Percentiles rank a stretch among this genome's conserved stretches.
phyloP scores from a whole-genome alignment of 2,113 vertebrate species.

The Phaethon lepturus region DNA sequence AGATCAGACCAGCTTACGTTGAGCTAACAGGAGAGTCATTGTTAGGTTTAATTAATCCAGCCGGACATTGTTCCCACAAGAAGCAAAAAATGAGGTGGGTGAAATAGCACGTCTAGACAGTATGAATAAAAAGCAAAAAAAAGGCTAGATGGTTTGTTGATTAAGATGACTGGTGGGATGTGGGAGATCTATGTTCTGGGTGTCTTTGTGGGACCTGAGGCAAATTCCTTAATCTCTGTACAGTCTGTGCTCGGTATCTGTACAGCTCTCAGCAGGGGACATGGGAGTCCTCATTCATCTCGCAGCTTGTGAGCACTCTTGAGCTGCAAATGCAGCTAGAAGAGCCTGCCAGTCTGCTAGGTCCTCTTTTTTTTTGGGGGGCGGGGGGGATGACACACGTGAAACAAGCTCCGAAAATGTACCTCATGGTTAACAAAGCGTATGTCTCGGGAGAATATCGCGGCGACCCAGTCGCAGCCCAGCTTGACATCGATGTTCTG shows the following conservation, averaged over 20 bases:
- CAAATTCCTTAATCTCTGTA: neutral
- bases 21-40: neutral
- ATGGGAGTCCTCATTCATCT: neutral
- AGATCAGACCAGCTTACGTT: neutral
- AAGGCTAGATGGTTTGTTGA: too few relatives aligned
- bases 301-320: neutral
- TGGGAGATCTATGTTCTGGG: neutral
- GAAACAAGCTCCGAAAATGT: neutral
- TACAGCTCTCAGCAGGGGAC: neutral
- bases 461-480: slow-evolving; percentile 94
- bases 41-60: neutral
- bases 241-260: accelerated
- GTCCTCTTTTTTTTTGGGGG: neutral
- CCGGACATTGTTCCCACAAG: neutral
- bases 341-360: neutral
- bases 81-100: neutral
- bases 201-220: neutral
- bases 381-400: too few relatives aligned
- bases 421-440: slow-evolving; percentile 97
- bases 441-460: slow-evolving; percentile 96
- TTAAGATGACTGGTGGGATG: neutral
- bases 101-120: neutral
- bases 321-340: neutral
- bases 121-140: neutral
- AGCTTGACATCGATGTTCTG: slow-evolving; percentile 87